Evolutionary conservation across 2,888 invertebrate species (phyloP).

Genomic region (Netelia inedita): DNA sequence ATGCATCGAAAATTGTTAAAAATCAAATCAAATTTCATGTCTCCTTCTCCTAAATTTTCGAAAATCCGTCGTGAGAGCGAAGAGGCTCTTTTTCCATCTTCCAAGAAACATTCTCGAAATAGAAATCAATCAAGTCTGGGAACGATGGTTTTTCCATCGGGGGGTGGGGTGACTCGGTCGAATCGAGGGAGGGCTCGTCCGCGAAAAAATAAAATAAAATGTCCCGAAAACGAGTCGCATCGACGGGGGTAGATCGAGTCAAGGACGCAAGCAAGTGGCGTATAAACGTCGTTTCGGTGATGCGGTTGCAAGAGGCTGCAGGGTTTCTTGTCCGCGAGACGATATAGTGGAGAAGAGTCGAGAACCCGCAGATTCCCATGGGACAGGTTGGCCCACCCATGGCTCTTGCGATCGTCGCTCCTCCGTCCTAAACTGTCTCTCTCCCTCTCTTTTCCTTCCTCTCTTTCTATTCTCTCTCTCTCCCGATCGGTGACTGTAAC

Average conservation of each 20-base stretch:
- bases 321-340: constrained; percentile 62
- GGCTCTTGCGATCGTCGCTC: constrained; percentile 75
- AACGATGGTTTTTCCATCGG: not conserved
- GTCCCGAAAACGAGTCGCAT: not conserved
- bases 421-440: constrained; percentile 30
- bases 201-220: constrained; percentile 61
- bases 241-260: constrained; percentile 27
- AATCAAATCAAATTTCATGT: no score
- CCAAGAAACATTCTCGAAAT: constrained; percentile 47
- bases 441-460: constrained; percentile 44
- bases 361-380: constrained; percentile 73
- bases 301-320: constrained; percentile 68
- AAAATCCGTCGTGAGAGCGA: no score
- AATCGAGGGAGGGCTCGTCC: constrained; percentile 35
- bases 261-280: constrained; percentile 41
- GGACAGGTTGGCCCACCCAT: constrained; percentile 84
- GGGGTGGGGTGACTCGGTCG: constrained; percentile 51
- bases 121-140: constrained; percentile 63
- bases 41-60: no score
- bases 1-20: no score
- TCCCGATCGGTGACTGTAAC: constrained; percentile 37
- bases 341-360: constrained; percentile 64
- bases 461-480: not conserved
- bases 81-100: constrained; percentile 45
- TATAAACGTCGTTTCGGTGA: constrained; percentile 19